Evolutionary conservation across 2,888 invertebrate genomes (phyloP), one percentile per base, ranked within the genome.

Genomic region (Neoascia interrupta): DNA sequence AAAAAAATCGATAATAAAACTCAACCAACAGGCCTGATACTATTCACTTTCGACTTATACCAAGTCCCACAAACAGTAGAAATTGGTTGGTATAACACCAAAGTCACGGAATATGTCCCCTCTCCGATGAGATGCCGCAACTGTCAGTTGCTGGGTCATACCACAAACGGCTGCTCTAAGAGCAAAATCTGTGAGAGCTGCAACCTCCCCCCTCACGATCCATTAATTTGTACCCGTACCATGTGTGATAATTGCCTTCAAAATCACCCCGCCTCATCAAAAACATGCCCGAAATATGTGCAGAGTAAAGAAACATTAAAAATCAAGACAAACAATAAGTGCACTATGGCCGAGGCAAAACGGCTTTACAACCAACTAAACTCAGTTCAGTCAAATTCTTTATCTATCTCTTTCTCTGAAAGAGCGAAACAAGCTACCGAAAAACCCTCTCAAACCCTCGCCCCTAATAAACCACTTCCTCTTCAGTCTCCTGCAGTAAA

Each of bases 91-190:
- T 37, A 58, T 10, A 56, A 39, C 8, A 63, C 37, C 4, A 45
- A 58, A 6, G 63, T 76, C 0, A 45, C 49, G n/a, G 58, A 66
- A 45, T 74, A 69, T 28, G 60, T 81, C 34, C 70, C 70, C 1
- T 64, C 69, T 34, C 66, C 53, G 16, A 81, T 81, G 72, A 1
- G 87, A 82, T 26, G 87, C 19, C 10, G 6, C 2, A 31, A 37
- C 49, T 23, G 34, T 10, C 28, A 51, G 16, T n/a, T 34, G 19
- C 13, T 53, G 6, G 53, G 53, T 19, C 53, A 53, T 13, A 53
- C 53, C 10, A 18, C 18, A 10, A 53, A 53, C 10, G 13, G 21
- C 2, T 53, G 53, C 53, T 10, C 16, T 10, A 51, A 15, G n/a
- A 3, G 15, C 11, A 28, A 28, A 13, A 15, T 11, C 2, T 51